Base-by-base conservation (phyloP, 2,888 invertebrate species). In the Lithophane leautieri region DNA sequence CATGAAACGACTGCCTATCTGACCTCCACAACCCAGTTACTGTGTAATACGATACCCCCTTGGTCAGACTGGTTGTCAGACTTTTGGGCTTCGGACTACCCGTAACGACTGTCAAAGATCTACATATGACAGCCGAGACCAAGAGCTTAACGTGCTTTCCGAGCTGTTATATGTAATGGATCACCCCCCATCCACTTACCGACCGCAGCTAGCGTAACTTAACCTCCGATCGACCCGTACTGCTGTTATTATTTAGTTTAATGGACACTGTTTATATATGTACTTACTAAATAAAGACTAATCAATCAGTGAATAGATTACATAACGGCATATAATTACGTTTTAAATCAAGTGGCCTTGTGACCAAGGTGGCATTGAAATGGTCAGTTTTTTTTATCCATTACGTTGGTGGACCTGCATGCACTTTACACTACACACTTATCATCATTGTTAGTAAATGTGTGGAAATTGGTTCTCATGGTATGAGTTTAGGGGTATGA, bases 301-400 rank as follows among this genome's bases (percentile, higher is more conserved):
- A 42, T 34, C 9, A 22, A 19, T 44, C n/a, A 9, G 28, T 28
- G 4, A 22, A 22, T 62, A 9, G 11, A 11, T 71, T 47, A 22
- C 22, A 40, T 73, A 74, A 44, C 40, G 14, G 16, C 1, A 60
- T 52, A 50, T 16, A 42, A 61, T 28, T 52, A 50, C n/a, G 22
- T 54, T 28, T 73, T 19, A 19, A 61, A 52, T 12, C 7, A 28
- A n/a, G 19, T 14, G 16, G 44, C 73, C 34, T 52, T 61, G 42
- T 28, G 28, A 50, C 19, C 60, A 42, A 74, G 34, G 52, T 73
- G 25, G 34, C 52, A 34, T 74, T 54, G 52, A 44, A 71, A 71
- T 50, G 25, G 16, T 22, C 40, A 4, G 22, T 42, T 22, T 60
- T 22, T 60, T 42, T 71, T 60, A 71, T 50, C 60, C 58, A 71